Percentiles rank a stretch among this genome's conserved stretches.
Conservation (phyloP, 1,140 invertebrate genomes). For the Nomia melanderi region DNA sequence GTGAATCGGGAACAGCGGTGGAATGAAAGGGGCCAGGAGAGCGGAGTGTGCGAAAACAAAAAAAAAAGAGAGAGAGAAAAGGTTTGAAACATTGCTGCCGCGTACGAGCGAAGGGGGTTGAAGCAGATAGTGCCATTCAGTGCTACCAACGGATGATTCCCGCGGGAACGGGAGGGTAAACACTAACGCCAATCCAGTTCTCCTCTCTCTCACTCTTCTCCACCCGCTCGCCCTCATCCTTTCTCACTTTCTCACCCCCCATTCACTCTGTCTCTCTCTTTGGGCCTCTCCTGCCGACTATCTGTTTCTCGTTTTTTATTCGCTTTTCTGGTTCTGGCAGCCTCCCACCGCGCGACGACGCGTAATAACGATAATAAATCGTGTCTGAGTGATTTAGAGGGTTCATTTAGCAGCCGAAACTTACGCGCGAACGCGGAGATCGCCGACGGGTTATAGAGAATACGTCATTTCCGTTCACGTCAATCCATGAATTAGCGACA, state of each 20-base stretch:
- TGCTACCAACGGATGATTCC: constrained; percentile 49
- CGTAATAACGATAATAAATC: constrained; percentile 61
- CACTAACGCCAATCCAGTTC: constrained; percentile 50
- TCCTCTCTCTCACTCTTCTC: neutral
- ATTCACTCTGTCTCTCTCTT: neutral
- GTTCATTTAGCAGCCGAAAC: constrained; percentile 46
- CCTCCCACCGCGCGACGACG: constrained; percentile 44
- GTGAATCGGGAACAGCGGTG: constrained; percentile 31
- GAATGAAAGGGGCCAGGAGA: neutral
- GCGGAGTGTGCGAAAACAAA: constrained; percentile 22
- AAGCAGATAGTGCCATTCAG: constrained; percentile 57
- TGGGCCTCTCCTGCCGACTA: constrained; percentile 1
- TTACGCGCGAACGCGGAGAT: constrained; percentile 1
- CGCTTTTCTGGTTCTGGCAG: constrained; percentile 34
- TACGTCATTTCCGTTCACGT: constrained; percentile 38
- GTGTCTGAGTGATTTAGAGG: constrained; percentile 53
- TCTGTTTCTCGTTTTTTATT: constrained; percentile 34
- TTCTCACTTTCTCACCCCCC: neutral
- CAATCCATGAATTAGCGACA: constrained; percentile 37
- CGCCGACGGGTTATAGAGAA: constrained; percentile 29
- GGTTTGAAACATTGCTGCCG: constrained; percentile 41
- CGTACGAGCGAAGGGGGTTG: constrained; percentile 27
- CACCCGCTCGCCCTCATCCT: no score
- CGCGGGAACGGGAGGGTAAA: constrained; percentile 44
- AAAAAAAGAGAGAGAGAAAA: constrained; percentile 3